Evolutionary conservation across 2,797 vertebrate genomes (phyloP), one percentile per base, ranked within the genome.

Genomic region (Lerista edwardsae): DNA sequence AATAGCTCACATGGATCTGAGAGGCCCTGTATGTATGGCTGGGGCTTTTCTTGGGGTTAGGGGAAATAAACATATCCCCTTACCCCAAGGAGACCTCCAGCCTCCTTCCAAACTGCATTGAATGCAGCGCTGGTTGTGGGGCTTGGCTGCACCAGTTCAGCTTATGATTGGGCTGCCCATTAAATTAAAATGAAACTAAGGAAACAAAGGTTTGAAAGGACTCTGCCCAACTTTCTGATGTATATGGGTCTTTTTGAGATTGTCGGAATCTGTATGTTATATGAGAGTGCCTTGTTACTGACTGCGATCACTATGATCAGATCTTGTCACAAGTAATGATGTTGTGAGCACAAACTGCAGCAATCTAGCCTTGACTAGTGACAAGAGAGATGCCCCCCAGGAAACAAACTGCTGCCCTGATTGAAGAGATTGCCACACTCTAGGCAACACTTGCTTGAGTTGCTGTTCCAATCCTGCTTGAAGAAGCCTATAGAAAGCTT

Each of bases 401-500:
- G 0, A 44, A 57, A 0, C 27, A 51, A 64, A 73, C 39, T 0
- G 2, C 78, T 11, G 8, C 41, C 74, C 55, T 57, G 55, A 67
- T 74, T 39, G 59, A 6, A 0, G 3, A 1, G 29, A 64, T 64
- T 57, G 71, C 41, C 44, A 39, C 25, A 64, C 82, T 61, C 0
- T 0, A 36, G 34, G 84, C 78, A 47, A 19, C 0, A 0, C 27
- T 73, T 19, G 8, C 39, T 44, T 36, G n/a, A 69, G 67, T 81
- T 27, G 10, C 5, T 59, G 23, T 31, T 59, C 73, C 72, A 64
- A 0, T 78, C 44, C 59, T 81, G 72, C 81, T 82, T 44, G 1
- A 0, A 0, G 1, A 71, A 71, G 55, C 0, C 0, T 14, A 6
- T 2, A 79, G 61, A 36, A 61, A 82, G 0, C 1, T 0, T n/a